A percentile compares a stretch with the other conserved stretches of the same genome.
phyloP scores from a whole-genome alignment of 2,113 vertebrate genomes.

The Python bivittatus region DNA sequence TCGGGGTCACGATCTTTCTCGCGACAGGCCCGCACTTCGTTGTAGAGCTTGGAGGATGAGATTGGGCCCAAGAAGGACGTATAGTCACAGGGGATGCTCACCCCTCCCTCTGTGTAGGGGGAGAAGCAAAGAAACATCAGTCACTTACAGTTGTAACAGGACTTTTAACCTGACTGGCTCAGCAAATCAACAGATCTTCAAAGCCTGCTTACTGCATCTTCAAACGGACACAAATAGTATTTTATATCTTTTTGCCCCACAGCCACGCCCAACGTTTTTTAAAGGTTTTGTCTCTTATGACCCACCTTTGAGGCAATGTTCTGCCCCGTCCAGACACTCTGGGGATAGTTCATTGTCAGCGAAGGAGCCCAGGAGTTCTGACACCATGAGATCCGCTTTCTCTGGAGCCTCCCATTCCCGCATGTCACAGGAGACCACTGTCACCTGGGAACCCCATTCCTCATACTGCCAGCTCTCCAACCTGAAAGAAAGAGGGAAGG shows the following conservation, averaged over 20 bases:
- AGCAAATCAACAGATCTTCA: no score
- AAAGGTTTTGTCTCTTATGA: background rate
- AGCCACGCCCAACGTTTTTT: background rate
- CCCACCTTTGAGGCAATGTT: constrained; percentile 89
- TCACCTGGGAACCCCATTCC: constrained; percentile 93
- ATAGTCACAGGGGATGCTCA: constrained; percentile 90
- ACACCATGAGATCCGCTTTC: constrained; percentile 91
- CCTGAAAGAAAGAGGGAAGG: constrained; percentile 61
- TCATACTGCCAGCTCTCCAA: constrained; percentile 93
- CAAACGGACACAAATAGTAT: background rate
- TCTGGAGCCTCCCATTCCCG: constrained; percentile 89
- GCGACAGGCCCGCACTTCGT: constrained; percentile 88
- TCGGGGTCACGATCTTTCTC: constrained; percentile 87
- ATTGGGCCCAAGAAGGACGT: constrained; percentile 90
- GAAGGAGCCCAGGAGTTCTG: constrained; percentile 91
- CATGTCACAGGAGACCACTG: constrained; percentile 90
- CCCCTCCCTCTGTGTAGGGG: constrained; percentile 76
- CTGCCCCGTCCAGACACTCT: constrained; percentile 90
- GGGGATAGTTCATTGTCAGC: constrained; percentile 93
- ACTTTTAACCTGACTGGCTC: background rate
- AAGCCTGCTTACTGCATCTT: background rate
- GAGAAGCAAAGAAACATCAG: background rate
- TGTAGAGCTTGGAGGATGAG: constrained; percentile 94
- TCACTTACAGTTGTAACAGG: background rate
- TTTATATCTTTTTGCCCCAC: background rate